These are phyloP conservation scores for Hoplias malabaricus DNA, from an alignment of 2,113 vertebrate species.

Conservation along the genomic window DNA sequence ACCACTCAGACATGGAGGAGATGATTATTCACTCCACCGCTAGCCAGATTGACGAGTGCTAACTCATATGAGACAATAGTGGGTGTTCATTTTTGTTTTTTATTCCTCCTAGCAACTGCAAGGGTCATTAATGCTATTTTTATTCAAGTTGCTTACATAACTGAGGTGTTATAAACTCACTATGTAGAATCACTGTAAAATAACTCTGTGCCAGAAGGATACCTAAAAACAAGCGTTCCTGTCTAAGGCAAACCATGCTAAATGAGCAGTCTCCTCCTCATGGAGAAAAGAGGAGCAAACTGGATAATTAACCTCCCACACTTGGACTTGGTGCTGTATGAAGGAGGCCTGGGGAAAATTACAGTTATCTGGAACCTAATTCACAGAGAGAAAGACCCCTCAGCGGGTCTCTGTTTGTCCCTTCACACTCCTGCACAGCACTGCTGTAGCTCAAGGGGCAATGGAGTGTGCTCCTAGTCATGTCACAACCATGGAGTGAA, in stretches of 20 bases:
- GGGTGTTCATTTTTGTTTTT: slow-evolving; percentile 17
- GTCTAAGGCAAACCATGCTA: background rate
- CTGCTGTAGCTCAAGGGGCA: background rate
- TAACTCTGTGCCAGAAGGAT: background rate
- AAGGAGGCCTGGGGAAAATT: slow-evolving; percentile 41
- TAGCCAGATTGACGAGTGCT: background rate
- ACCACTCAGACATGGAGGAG: background rate
- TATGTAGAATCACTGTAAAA: background rate
- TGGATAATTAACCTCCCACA: slow-evolving; percentile 56
- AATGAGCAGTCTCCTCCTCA: background rate
- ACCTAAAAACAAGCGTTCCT: background rate
- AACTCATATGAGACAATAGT: background rate
- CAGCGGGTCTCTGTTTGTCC: background rate
- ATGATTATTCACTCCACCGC: background rate
- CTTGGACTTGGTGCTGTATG: slow-evolving; percentile 36
- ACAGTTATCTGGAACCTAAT: slow-evolving; percentile 45
- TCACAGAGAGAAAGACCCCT: slow-evolving; percentile 4
- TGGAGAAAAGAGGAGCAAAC: slow-evolving; percentile 21
- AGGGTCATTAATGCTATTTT: slow-evolving; percentile 7
- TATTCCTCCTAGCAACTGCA: background rate
- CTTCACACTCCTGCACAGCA: background rate
- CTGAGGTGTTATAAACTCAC: slow-evolving; percentile 13
- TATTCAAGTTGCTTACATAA: slow-evolving; percentile 10
- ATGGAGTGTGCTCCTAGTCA: background rate
- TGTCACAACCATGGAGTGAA: too few relatives aligned